A percentile compares a stretch with the other conserved stretches of the same genome.
Evolutionary conservation across 2,888 invertebrate species (phyloP).

Genomic region (Papilio protenor): DNA sequence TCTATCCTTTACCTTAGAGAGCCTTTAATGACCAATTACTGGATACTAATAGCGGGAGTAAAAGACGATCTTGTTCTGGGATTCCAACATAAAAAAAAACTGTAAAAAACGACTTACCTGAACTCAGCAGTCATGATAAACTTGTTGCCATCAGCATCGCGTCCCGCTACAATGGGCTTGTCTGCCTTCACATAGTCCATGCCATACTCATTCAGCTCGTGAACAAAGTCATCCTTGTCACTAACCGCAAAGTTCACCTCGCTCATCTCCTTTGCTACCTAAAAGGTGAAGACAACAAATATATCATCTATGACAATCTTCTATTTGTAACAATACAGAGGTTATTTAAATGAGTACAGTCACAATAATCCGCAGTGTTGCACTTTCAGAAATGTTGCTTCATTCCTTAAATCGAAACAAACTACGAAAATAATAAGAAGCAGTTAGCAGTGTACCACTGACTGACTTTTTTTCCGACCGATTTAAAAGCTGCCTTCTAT

Average conservation of each 20-base stretch:
- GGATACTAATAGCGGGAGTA: too few species aligned
- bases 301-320: neutral
- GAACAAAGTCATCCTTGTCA: conserved; percentile 96
- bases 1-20: too few species aligned
- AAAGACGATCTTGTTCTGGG: neutral
- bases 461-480: too few species aligned
- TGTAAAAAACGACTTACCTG: conserved; percentile 82
- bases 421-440: too few species aligned
- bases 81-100: neutral
- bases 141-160: conserved; percentile 93
- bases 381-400: too few species aligned
- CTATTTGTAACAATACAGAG: neutral
- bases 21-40: too few species aligned
- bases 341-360: too few species aligned
- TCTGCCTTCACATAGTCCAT: conserved; percentile 93
- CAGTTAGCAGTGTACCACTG: too few species aligned
- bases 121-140: conserved; percentile 96
- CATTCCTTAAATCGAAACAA: too few species aligned
- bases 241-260: conserved; percentile 94
- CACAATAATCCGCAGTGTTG: too few species aligned
- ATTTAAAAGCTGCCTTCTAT: too few species aligned
- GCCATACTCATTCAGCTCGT: conserved; percentile 97
- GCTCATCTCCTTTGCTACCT: conserved; percentile 89
- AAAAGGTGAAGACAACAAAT: conserved; percentile 18
- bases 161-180: conserved; percentile 94